Evolutionary conservation across 2,113 vertebrate genomes (phyloP).

Genomic region (Anhinga anhinga): DNA sequence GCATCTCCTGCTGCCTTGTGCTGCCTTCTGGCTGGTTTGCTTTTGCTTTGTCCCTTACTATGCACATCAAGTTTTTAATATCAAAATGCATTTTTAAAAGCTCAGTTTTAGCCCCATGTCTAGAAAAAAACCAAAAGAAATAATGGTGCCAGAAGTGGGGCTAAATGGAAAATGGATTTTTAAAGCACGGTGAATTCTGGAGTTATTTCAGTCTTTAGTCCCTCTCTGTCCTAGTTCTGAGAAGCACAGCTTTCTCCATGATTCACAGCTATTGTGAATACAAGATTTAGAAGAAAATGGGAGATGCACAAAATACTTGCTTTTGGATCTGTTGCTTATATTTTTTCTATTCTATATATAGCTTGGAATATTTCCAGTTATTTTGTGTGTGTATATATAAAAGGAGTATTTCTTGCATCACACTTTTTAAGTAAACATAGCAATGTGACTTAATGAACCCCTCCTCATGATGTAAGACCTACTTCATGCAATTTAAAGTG

Average conservation of each 20-base stretch:
- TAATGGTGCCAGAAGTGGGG: neutral
- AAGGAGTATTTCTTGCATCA: neutral
- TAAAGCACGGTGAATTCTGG: neutral
- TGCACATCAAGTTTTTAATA: no score
- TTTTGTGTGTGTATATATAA: no score
- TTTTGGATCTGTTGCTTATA: neutral
- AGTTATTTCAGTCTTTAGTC: neutral
- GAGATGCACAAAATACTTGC: neutral
- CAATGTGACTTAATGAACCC: neutral
- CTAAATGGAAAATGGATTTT: neutral
- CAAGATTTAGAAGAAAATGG: neutral
- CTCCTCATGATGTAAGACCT: neutral
- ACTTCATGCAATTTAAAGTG: constrained; percentile 21
- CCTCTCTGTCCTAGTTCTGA: neutral
- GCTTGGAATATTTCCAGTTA: neutral
- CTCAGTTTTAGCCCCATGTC: neutral
- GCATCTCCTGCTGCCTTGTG: neutral
- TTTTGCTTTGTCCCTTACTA: neutral
- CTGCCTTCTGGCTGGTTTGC: neutral
- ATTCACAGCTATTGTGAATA: neutral
- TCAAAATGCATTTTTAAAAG: neutral
- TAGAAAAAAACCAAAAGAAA: neutral
- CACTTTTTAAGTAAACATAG: neutral
- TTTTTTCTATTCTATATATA: neutral
- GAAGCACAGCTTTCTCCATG: no score